Base-by-base conservation (phyloP, 1,140 invertebrate genomes). In the Plectrocnemia conspersa region DNA sequence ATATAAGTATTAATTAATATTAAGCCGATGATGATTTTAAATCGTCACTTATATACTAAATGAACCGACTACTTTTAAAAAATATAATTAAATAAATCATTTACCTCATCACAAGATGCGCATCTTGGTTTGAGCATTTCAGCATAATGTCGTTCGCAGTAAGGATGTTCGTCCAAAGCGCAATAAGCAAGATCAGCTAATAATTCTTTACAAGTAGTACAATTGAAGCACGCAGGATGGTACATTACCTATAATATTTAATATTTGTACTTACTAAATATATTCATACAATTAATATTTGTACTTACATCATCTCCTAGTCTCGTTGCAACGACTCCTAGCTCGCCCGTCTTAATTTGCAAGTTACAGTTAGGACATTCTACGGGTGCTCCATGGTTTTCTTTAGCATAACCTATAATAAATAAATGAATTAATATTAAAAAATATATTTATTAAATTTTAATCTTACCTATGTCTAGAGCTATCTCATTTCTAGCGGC, bases 151-250 rank as follows among this genome's bases (percentile, higher is more conserved):
- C 93, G 79, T 67, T 94, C 91, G 71, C 93, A 97, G 71, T 87
- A 96, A 29, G 95, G 77, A 45, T 79, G 79, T 52, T 89, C 88
- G 55, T 93, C 88, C 66, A 89, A 81, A 36, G 89, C 84, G 67
- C 93, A 97, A 72, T 97, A 96, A 13, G 90, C 90, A 40, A 97
- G 79, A 71, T 97, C 93, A 42, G 95, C 91, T 21, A 97, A 81
- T 22, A 93, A 74, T 73, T 95, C 87, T 56, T 85, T 79, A 73
- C 93, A 97, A 27, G 82, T 82, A 40, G 77, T 76, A 71, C 93
- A 97, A 36, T 79, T 79, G 71, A 97, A 97, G 69, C 93, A 97
- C 9, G 79, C 79, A 1, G 92, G 89, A 73, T 96, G 93, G 83
- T 86, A 96, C 46, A 83, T 73, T 23, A 78, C 73, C 62, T 77